phyloP scores from a whole-genome alignment of 2,797 vertebrate species.

The Threskiornis aethiopicus region DNA sequence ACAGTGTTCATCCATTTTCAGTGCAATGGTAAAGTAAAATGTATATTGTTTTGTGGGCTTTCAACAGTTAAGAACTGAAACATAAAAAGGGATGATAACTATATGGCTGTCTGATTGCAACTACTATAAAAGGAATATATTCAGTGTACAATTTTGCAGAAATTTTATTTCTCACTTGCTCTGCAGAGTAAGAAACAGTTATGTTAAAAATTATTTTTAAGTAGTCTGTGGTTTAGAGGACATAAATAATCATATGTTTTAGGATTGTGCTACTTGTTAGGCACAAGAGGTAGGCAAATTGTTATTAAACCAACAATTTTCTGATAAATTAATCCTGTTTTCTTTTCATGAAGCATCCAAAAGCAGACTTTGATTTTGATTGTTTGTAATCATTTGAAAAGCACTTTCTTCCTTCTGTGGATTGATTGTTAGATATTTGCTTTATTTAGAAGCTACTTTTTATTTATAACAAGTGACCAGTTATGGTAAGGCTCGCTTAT shows the following conservation, averaged over 20 bases:
- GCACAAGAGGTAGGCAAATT: background rate
- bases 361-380: background rate
- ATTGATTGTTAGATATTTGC: background rate
- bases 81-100: background rate
- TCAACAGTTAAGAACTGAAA: background rate
- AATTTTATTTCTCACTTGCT: background rate
- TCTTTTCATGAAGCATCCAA: background rate
- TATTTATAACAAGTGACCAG: background rate
- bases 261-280: background rate
- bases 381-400: background rate
- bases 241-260: background rate
- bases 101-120: background rate
- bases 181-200: background rate
- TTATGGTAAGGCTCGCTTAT: background rate
- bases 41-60: background rate
- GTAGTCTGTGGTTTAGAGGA: background rate
- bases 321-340: background rate
- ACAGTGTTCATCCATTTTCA: background rate
- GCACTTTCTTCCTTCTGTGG: background rate
- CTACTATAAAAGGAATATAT: background rate
- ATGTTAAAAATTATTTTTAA: background rate
- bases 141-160: background rate
- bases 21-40: background rate
- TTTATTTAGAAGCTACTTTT: background rate
- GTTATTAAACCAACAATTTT: background rate